Evolutionary conservation across 2,888 invertebrate genomes (phyloP).

Genomic region (Dorcus hopei): DNA sequence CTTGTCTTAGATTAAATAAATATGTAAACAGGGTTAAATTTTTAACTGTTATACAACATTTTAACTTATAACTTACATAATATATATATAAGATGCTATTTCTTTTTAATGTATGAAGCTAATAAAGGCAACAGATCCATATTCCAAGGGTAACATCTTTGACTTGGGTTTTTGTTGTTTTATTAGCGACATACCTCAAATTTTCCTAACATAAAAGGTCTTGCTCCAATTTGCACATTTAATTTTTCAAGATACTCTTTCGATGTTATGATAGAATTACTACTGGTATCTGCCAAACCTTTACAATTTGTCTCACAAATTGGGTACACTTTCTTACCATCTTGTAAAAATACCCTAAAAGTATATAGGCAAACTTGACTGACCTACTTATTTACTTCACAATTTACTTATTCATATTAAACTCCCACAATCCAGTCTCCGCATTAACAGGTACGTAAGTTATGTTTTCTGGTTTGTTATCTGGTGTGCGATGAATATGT

Average conservation of each 20-base stretch:
- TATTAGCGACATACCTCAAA: constrained; percentile 34
- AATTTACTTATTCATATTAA: constrained; percentile 63
- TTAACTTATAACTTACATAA: too few species aligned
- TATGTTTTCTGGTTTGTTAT: constrained; percentile 51
- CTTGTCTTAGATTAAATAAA: neutral
- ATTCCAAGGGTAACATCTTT: too few species aligned
- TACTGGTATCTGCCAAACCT: constrained; percentile 48
- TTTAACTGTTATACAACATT: neutral
- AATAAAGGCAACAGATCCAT: too few species aligned
- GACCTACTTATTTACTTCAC: neutral
- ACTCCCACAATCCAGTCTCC: constrained; percentile 63
- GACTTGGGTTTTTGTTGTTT: too few species aligned
- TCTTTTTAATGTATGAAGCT: too few species aligned
- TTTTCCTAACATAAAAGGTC: constrained; percentile 32
- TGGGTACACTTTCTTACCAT: constrained; percentile 27
- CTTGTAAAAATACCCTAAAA: constrained; percentile 3
- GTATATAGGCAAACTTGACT: neutral
- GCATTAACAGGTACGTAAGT: constrained; percentile 59
- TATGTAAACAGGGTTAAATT: neutral
- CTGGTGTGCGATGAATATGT: constrained; percentile 51
- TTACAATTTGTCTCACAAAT: constrained; percentile 44
- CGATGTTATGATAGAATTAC: constrained; percentile 49
- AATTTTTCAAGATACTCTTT: constrained; percentile 42
- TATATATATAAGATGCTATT: too few species aligned
- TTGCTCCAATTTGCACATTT: constrained; percentile 45